These are phyloP conservation scores for Meteorus cinctellus DNA, from an alignment of 2,888 invertebrate species.

Conservation along the genomic window DNA sequence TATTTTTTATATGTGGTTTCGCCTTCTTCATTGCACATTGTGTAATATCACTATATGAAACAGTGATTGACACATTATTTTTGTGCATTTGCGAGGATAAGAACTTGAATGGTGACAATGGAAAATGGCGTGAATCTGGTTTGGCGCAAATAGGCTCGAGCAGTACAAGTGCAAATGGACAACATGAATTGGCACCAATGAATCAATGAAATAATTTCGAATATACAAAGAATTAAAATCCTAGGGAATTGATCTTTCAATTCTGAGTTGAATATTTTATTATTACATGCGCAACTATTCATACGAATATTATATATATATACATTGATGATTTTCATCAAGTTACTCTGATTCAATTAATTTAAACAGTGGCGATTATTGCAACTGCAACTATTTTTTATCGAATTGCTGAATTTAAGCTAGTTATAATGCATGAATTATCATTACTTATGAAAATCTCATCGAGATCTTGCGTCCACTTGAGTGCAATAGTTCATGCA, in stretches of 20 bases:
- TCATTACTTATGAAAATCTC: neutral
- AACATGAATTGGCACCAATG: slow-evolving; percentile 74
- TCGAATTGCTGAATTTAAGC: neutral
- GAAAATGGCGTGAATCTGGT: slow-evolving; percentile 72
- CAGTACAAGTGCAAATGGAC: slow-evolving; percentile 66
- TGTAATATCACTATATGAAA: slow-evolving; percentile 95
- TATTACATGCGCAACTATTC: neutral
- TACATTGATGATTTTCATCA: neutral
- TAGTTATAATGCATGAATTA: neutral
- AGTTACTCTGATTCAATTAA: neutral
- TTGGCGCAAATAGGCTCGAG: slow-evolving; percentile 65
- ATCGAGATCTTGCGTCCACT: neutral
- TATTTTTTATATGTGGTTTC: slow-evolving; percentile 87
- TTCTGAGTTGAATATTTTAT: neutral
- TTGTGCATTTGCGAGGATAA: slow-evolving; percentile 95
- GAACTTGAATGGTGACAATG: slow-evolving; percentile 85
- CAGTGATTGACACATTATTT: slow-evolving; percentile 95
- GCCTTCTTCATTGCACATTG: slow-evolving; percentile 95
- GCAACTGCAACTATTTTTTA: neutral
- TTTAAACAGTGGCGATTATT: neutral
- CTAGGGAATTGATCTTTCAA: neutral
- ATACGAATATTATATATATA: neutral
- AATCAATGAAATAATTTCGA: slow-evolving; percentile 60
- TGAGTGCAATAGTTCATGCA: neutral
- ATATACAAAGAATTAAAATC: neutral